phyloP scores from a whole-genome alignment of 2,888 invertebrate genomes.

The Sympetrum striolatum region DNA sequence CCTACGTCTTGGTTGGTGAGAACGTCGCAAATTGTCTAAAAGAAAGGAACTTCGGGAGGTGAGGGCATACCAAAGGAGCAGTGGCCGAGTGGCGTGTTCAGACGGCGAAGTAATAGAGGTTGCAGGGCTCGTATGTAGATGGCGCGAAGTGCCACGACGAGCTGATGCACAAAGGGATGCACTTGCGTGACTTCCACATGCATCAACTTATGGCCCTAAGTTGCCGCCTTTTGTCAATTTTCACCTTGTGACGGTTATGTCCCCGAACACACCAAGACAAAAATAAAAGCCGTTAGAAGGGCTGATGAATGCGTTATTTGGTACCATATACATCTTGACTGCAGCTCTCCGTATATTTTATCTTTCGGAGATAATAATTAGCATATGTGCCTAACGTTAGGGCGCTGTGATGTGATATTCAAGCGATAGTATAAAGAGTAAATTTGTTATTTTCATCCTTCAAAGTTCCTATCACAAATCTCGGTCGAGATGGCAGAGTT shows the following conservation, averaged over 20 bases:
- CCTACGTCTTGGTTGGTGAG: slow-evolving; percentile 1
- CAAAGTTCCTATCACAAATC: too few relatives aligned
- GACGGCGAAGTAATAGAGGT: neutral
- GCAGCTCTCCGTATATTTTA: too few relatives aligned
- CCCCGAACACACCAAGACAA: too few relatives aligned
- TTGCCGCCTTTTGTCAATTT: neutral
- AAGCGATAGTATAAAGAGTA: too few relatives aligned
- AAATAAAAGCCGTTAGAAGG: too few relatives aligned
- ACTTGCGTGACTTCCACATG: neutral
- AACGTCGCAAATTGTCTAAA: slow-evolving; percentile 35
- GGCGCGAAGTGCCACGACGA: neutral
- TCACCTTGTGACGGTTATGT: neutral
- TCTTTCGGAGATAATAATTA: too few relatives aligned
- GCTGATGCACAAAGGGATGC: neutral
- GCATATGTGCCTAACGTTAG: too few relatives aligned
- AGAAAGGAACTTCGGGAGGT: neutral
- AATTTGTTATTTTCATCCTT: too few relatives aligned
- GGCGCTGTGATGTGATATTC: too few relatives aligned
- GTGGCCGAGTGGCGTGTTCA: slow-evolving; percentile 1
- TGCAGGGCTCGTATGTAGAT: neutral
- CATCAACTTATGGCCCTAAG: neutral
- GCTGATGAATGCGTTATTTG: too few relatives aligned
- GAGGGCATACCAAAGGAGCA: neutral
- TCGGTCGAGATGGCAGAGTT: too few relatives aligned
- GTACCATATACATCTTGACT: too few relatives aligned